A percentile compares a stretch with the other conserved stretches of the same genome.
These are phyloP conservation scores for Bibio marci DNA, from an alignment of 2,888 invertebrate genomes.

Conservation along the genomic window DNA sequence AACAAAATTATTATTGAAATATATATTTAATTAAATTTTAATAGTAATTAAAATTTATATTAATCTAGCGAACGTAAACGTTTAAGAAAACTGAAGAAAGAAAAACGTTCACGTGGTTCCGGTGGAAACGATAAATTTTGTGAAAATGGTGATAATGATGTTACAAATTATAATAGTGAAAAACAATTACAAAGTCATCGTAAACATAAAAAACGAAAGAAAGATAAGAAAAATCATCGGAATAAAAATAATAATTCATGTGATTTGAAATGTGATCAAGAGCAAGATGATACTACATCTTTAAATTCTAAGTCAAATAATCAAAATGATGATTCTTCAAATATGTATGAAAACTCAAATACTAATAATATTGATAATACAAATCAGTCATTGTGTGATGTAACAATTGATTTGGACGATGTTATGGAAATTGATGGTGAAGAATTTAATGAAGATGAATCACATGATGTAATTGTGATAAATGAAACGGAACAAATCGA, in stretches of 20 bases:
- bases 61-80: constrained; percentile 40
- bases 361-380: constrained; percentile 25
- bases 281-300: constrained; percentile 3
- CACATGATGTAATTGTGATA: constrained; percentile 4
- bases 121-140: too few species aligned
- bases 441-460: constrained; percentile 26
- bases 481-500: constrained; percentile 1
- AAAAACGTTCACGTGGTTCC: too few species aligned
- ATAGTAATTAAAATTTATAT: too few species aligned
- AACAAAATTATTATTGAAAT: too few species aligned
- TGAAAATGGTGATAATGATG: constrained; percentile 32
- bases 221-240: constrained; percentile 43
- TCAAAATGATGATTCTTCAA: constrained; percentile 3
- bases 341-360: constrained; percentile 16
- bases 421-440: constrained; percentile 29
- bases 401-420: constrained; percentile 29
- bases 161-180: constrained; percentile 38
- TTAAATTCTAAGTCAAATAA: constrained; percentile 5
- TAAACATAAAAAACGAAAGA: constrained; percentile 64
- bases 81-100: constrained; percentile 49
- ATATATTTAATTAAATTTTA: too few species aligned
- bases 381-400: too few species aligned
- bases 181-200: constrained; percentile 36
- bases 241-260: neutral
- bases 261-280: constrained; percentile 1